Evolutionary conservation across 2,888 invertebrate species (phyloP).

Genomic region (Automeris io): DNA sequence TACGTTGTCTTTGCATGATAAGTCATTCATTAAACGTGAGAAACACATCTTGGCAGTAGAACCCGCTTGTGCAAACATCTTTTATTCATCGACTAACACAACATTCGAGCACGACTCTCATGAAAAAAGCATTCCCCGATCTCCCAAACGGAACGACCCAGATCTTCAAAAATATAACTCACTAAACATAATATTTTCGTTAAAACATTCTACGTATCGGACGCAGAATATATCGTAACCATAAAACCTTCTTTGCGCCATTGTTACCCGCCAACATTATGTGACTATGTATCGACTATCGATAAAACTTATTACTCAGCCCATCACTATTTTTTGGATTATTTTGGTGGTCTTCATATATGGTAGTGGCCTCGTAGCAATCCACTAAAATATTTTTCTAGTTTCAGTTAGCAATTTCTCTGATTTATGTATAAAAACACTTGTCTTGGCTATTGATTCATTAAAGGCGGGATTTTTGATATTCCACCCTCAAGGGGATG

Average conservation of each 20-base stretch:
- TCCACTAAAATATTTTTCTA: not conserved
- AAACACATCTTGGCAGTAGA: too few relatives aligned
- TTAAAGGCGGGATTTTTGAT: too few relatives aligned
- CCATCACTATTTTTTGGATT: conserved; percentile 7
- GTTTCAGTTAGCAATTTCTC: not conserved
- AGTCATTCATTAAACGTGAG: too few relatives aligned
- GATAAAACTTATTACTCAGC: conserved; percentile 9
- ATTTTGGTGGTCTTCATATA: not conserved
- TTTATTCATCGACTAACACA: too few relatives aligned
- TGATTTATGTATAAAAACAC: not conserved
- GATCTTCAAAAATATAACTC: not conserved
- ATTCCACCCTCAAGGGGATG: too few relatives aligned
- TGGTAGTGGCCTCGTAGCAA: not conserved
- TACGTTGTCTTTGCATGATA: too few relatives aligned
- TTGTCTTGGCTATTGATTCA: too few relatives aligned
- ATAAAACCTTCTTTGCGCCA: conserved; percentile 4
- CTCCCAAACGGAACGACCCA: too few relatives aligned
- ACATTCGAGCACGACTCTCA: too few relatives aligned
- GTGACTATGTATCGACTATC: conserved; percentile 10
- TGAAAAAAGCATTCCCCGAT: too few relatives aligned
- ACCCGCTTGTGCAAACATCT: too few relatives aligned
- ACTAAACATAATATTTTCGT: conserved; percentile 2
- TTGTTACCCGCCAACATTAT: conserved; percentile 7
- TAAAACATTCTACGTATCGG: not conserved
- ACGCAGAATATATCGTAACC: not conserved